A percentile compares a stretch with the other conserved stretches of the same genome.
These are phyloP conservation scores for Betta splendens DNA, from an alignment of 2,797 vertebrate genomes.

Conservation along the genomic window DNA sequence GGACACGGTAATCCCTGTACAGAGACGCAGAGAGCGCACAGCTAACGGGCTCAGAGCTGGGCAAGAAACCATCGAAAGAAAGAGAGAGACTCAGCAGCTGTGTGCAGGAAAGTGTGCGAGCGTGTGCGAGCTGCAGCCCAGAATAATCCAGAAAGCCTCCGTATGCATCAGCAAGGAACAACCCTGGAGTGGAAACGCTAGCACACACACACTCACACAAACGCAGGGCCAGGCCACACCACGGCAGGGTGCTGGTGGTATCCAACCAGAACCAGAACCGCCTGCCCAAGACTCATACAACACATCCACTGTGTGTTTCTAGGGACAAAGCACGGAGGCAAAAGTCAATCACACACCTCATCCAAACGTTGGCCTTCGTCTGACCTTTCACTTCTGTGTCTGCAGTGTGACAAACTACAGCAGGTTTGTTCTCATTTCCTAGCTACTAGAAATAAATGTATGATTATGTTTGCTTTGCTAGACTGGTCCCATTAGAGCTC, in stretches of 20 bases:
- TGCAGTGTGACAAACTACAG: too few relatives aligned
- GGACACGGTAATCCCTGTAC: constrained; percentile 61
- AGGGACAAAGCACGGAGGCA: too few relatives aligned
- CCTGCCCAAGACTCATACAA: too few relatives aligned
- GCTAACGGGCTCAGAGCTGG: constrained; percentile 27
- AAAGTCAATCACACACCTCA: too few relatives aligned
- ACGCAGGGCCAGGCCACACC: background rate
- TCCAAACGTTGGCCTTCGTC: too few relatives aligned
- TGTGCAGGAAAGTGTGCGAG: background rate
- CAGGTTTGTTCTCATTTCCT: too few relatives aligned
- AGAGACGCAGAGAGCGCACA: constrained; percentile 33
- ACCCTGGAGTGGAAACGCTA: constrained; percentile 2
- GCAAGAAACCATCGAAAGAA: constrained; percentile 22
- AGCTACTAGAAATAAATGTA: too few relatives aligned
- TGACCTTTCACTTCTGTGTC: too few relatives aligned
- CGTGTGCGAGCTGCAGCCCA: constrained; percentile 1
- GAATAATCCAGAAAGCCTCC: constrained; percentile 36
- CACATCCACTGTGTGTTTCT: too few relatives aligned
- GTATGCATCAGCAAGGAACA: constrained; percentile 23
- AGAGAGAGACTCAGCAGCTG: background rate
- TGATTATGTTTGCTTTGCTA: too few relatives aligned
- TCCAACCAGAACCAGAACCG: background rate
- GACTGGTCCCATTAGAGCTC: background rate
- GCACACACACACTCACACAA: constrained; percentile 4
- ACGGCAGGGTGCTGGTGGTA: background rate